A percentile compares a stretch with the other conserved stretches of the same genome.
These are phyloP conservation scores for Oncorhynchus keta DNA, from an alignment of 2,113 vertebrate species.

Conservation along the genomic window DNA sequence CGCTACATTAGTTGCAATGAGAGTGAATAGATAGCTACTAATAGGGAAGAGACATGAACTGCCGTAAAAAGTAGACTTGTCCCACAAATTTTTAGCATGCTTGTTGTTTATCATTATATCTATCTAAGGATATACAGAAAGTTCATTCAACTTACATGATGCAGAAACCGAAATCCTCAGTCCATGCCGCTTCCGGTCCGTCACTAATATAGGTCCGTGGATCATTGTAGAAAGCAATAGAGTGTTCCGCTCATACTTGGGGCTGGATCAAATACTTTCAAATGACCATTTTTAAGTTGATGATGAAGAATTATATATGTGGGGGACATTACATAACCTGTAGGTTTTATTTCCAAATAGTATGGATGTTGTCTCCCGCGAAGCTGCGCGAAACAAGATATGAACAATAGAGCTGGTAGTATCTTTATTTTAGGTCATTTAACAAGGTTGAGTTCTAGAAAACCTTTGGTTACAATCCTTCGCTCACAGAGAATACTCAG, in stretches of 20 bases:
- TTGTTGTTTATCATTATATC: too few species aligned
- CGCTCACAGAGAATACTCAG: background rate
- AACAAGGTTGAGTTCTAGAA: background rate
- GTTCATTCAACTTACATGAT: conserved; percentile 26
- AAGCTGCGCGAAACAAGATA: background rate
- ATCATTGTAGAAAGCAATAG: background rate
- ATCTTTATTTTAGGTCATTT: background rate
- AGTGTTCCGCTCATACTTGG: too few species aligned
- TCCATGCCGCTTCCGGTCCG: conserved; percentile 66
- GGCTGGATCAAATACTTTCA: background rate
- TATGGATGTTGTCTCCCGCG: background rate
- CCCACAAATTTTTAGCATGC: too few species aligned
- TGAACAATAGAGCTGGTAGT: background rate
- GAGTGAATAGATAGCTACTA: too few species aligned
- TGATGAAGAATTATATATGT: too few species aligned
- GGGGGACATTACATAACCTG: too few species aligned
- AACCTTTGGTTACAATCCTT: background rate
- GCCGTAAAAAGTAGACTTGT: too few species aligned
- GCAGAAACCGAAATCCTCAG: conserved; percentile 26
- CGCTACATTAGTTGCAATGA: too few species aligned
- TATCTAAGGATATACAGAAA: too few species aligned
- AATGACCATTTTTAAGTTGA: background rate
- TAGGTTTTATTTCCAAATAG: background rate
- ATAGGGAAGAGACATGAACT: too few species aligned
- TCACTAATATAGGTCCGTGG: background rate